phyloP scores from a whole-genome alignment of 2,888 invertebrate species.

The Dolichopus griseipennis region DNA sequence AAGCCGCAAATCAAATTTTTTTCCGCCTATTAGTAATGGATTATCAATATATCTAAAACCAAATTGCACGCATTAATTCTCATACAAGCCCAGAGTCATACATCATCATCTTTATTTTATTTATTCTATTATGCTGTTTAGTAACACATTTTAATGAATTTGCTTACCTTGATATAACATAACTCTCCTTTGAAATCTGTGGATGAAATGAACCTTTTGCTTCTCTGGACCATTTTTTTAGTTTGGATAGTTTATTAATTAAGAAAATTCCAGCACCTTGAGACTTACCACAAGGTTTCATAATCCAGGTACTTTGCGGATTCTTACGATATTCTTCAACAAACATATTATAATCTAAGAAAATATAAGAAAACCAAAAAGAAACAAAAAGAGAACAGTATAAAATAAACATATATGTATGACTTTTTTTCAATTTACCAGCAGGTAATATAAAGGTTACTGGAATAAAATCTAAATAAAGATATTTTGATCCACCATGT shows the following conservation, averaged over 20 bases:
- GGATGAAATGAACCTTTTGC: conserved; percentile 78
- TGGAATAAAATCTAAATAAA: conserved; percentile 85
- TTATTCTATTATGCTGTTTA: too few relatives aligned
- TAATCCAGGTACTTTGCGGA: conserved; percentile 93
- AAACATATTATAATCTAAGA: conserved; percentile 87
- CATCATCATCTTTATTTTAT: too few relatives aligned
- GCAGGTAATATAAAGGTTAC: conserved; percentile 88
- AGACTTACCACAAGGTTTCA: conserved; percentile 94
- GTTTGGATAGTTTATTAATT: conserved; percentile 88
- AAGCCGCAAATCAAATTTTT: conserved; percentile 88
- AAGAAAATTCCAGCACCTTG: conserved; percentile 92
- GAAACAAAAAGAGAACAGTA: too few relatives aligned
- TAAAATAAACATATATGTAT: too few relatives aligned
- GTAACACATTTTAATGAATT: too few relatives aligned
- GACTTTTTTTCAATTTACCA: conserved; percentile 31
- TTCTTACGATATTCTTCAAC: conserved; percentile 92
- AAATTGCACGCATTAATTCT: too few relatives aligned
- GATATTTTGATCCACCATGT: conserved; percentile 60
- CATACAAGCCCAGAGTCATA: too few relatives aligned
- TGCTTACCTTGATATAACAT: conserved; percentile 78
- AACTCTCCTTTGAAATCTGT: conserved; percentile 77
- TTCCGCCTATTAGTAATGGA: conserved; percentile 88
- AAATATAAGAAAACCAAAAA: conserved; percentile 50
- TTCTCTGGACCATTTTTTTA: conserved; percentile 84
- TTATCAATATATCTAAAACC: conserved; percentile 73